Percentiles rank a stretch among this genome's conserved stretches.
Conservation (phyloP, 2,888 invertebrate species). For the Limenitis camilla region DNA sequence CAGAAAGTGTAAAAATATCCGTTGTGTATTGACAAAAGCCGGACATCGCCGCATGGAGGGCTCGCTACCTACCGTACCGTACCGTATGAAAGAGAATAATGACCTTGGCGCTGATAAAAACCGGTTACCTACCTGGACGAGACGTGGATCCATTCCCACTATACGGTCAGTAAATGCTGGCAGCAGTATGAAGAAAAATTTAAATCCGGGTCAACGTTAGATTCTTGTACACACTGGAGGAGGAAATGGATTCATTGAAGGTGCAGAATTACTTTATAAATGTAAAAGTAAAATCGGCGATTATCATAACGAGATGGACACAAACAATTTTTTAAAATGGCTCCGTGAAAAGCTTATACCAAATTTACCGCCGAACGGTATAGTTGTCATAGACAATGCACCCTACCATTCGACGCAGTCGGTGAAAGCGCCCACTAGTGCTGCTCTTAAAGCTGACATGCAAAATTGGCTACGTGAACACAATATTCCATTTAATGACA, state of each 20-base stretch:
- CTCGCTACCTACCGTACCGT: conserved; percentile 27
- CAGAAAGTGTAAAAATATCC: too few species aligned
- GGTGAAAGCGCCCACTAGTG: neutral
- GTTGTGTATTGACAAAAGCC: too few species aligned
- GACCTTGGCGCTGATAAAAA: conserved; percentile 26
- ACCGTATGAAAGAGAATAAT: conserved; percentile 25
- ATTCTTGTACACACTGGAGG: conserved; percentile 8
- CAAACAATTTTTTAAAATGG: too few species aligned
- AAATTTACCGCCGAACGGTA: too few species aligned
- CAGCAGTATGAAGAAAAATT: conserved; percentile 11
- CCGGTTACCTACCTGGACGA: conserved; percentile 25
- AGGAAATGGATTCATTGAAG: conserved; percentile 2
- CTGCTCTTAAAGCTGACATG: conserved; percentile 12
- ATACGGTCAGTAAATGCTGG: conserved; percentile 15
- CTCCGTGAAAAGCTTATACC: too few species aligned
- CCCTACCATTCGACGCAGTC: conserved; percentile 22
- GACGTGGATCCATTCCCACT: conserved; percentile 27
- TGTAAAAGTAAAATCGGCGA: too few species aligned
- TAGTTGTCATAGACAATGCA: conserved; percentile 9
- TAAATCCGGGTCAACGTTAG: conserved; percentile 15
- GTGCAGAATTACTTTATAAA: conserved; percentile 4
- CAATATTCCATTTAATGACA: conserved; percentile 20
- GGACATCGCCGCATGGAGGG: conserved; percentile 29
- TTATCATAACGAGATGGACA: too few species aligned
- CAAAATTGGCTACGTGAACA: conserved; percentile 23